Evolutionary conservation across 2,797 vertebrate species (phyloP).

Genomic region (Adrianichthys oophorus): DNA sequence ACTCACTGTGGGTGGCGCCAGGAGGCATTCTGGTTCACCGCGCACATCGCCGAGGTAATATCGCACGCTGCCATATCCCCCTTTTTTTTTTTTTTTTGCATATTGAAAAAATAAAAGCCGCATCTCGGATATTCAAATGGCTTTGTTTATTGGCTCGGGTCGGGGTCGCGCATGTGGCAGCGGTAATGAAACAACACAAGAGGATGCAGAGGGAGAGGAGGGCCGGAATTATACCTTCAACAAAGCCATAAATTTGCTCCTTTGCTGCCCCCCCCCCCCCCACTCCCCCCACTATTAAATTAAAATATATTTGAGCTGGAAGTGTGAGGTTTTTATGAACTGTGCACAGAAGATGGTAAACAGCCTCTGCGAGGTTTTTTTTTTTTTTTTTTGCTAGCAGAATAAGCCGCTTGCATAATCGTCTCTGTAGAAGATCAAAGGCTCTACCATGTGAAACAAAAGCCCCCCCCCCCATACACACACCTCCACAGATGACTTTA

Average conservation of each 20-base stretch:
- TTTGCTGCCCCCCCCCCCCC: background rate
- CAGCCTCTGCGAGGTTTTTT: background rate
- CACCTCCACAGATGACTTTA: slow-evolving; percentile 81
- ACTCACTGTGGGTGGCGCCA: slow-evolving; percentile 37
- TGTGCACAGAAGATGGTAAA: slow-evolving; percentile 33
- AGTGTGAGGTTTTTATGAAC: slow-evolving; percentile 4
- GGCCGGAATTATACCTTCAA: slow-evolving; percentile 26
- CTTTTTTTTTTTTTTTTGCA: slow-evolving; percentile 38
- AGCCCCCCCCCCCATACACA: slow-evolving; percentile 79
- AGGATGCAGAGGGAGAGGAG: slow-evolving; percentile 26
- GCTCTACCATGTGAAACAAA: slow-evolving; percentile 47
- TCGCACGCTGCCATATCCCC: slow-evolving; percentile 21
- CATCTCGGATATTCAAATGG: slow-evolving; percentile 56
- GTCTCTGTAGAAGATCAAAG: slow-evolving; percentile 50
- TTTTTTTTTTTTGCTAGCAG: slow-evolving; percentile 10
- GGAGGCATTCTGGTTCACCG: slow-evolving; percentile 62
- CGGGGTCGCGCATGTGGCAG: slow-evolving; percentile 32
- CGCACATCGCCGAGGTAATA: slow-evolving; percentile 46
- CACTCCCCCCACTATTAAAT: background rate
- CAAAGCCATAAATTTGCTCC: background rate
- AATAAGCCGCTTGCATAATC: slow-evolving; percentile 11
- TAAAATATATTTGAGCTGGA: slow-evolving; percentile 2
- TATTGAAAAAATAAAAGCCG: slow-evolving; percentile 48
- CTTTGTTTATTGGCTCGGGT: slow-evolving; percentile 67
- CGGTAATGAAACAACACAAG: slow-evolving; percentile 54